Evolutionary conservation across 2,888 invertebrate species (phyloP), one percentile per base, ranked within the genome.

Genomic region (Morinoia aosen): DNA sequence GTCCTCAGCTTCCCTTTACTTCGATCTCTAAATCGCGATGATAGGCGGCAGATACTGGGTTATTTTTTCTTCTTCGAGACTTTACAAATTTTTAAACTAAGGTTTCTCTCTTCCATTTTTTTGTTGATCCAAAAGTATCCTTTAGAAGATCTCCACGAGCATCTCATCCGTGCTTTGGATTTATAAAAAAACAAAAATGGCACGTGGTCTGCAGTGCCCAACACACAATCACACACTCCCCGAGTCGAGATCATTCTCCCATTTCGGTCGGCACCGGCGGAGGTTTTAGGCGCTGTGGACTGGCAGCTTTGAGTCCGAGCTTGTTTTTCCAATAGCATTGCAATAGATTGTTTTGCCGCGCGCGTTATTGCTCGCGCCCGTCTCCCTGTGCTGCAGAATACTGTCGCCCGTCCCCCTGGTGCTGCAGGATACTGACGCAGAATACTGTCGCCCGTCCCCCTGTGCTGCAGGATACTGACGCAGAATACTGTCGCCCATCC

Each of bases 321-420:
- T 57, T 93, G 93, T 93, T 93, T 93, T 93, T 93, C 93, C 93
- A 93, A 93, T 93, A 93, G 39, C 57, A 93, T 48, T 57, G 93
- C 93, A 93, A 93, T 93, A 93, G 93, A 93, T 93, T 93, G 93
- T 93, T 93, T 93, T 93, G 93, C 88, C 39, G 88, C 19, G 93
- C 57, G 90, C n/a, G 48, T 40, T 14, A 14, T 19, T 39, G 40
- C 19, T 40, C 4, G 58, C 11, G 57, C 57, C 40, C 39, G 91
- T 91, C 14, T 1, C 91, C 48, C 2, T 2, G 12, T 16, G 56
- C 57, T 57, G 56, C 57, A 57, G 7, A 57, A 57, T 93, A 33
- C 12, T 19, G 19, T 5, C 76, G 25, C 76, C 25, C 76, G 76
- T 76, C 76, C 14, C 25, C 76, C 25, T 19, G 76, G 76, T 33